Evolutionary conservation across 2,797 vertebrate genomes (phyloP).

Genomic region (Hemibagrus guttatus): DNA sequence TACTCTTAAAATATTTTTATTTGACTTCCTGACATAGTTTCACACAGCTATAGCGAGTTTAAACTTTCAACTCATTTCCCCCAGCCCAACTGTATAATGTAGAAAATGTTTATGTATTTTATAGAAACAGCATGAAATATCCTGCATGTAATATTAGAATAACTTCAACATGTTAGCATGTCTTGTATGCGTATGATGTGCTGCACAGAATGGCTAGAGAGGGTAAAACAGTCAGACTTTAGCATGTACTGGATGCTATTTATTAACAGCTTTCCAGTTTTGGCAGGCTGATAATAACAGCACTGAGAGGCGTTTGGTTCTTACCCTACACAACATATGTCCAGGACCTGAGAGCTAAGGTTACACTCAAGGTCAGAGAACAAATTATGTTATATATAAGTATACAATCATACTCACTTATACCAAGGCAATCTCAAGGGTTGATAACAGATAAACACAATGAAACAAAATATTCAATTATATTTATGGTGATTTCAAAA

Average conservation of each 20-base stretch:
- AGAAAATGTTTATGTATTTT: neutral
- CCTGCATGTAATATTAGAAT: neutral
- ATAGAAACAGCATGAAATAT: neutral
- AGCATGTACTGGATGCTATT: neutral
- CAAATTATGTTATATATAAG: neutral
- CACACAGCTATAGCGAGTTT: conserved; percentile 20
- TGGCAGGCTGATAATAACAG: neutral
- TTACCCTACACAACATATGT: neutral
- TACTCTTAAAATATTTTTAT: conserved; percentile 47
- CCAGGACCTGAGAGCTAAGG: neutral
- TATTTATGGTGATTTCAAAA: neutral
- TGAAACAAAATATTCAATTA: too few relatives aligned
- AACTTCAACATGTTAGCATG: neutral
- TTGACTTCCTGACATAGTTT: conserved; percentile 41
- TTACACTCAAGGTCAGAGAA: conserved; percentile 13
- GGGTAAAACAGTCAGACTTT: neutral
- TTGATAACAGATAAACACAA: neutral
- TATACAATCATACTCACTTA: neutral
- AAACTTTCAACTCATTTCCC: neutral
- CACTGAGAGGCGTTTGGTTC: neutral
- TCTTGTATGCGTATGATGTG: neutral
- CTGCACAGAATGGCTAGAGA: neutral
- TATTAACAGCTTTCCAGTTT: conserved; percentile 3
- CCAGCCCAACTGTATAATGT: neutral
- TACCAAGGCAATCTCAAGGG: neutral